These are phyloP conservation scores for Oplegnathus fasciatus DNA, from an alignment of 2,113 vertebrate genomes.

Conservation along the genomic window DNA sequence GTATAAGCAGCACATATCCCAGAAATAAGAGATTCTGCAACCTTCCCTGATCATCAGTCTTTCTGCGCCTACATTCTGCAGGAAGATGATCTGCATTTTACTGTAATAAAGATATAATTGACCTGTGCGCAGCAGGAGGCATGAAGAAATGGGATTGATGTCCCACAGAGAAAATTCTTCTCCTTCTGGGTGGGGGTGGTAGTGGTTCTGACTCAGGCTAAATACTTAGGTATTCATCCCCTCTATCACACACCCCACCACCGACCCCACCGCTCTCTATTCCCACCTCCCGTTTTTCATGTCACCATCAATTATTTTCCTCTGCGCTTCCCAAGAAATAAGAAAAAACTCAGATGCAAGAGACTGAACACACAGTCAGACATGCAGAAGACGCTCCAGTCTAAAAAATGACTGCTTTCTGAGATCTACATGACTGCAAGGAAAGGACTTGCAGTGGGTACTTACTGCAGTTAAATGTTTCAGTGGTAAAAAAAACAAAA, in stretches of 20 bases:
- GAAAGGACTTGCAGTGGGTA: neutral
- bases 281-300: constrained; percentile 58
- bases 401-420: constrained; percentile 27
- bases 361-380: constrained; percentile 52
- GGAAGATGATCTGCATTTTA: constrained; percentile 77
- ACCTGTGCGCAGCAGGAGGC: constrained; percentile 73
- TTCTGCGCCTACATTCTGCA: constrained; percentile 52
- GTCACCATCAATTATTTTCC: constrained; percentile 75
- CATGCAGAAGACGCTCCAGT: constrained; percentile 7
- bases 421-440: constrained; percentile 26
- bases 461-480: neutral
- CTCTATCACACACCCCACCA: constrained; percentile 35
- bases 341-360: constrained; percentile 39
- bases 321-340: constrained; percentile 53
- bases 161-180: constrained; percentile 73
- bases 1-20: constrained; percentile 41
- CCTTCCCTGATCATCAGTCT: constrained; percentile 67
- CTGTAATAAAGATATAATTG: constrained; percentile 82
- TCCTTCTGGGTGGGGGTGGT: constrained; percentile 40
- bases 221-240: constrained; percentile 69
- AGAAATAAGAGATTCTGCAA: constrained; percentile 58
- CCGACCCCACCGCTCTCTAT: constrained; percentile 29
- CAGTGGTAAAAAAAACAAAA: neutral
- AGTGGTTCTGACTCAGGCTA: constrained; percentile 58
- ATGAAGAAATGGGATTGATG: constrained; percentile 75